Conservation (phyloP, 1,140 invertebrate genomes). For the Drosophila hydei region DNA sequence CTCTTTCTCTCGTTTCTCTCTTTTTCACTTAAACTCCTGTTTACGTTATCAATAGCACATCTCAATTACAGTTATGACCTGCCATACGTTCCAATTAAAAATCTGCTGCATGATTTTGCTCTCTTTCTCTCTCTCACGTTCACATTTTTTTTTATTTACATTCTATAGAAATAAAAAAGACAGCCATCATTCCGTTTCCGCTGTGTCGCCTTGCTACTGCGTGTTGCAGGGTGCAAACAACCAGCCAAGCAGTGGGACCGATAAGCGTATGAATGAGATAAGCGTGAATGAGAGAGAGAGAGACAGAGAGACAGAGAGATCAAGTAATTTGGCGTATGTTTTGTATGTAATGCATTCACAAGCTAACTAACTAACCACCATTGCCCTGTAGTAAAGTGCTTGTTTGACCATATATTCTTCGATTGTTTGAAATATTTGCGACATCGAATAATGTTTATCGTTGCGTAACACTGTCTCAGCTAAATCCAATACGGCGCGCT, state of each 20-base stretch:
- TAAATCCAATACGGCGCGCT: conserved; percentile 87
- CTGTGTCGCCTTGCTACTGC: neutral
- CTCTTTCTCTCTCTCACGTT: neutral
- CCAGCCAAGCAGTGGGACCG: neutral
- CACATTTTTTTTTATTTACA: neutral
- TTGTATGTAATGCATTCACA: neutral
- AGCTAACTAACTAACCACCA: conserved; percentile 85
- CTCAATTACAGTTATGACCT: conserved; percentile 16
- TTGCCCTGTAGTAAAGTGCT: conserved; percentile 86
- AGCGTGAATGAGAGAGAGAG: neutral
- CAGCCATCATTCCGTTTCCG: conserved; percentile 20
- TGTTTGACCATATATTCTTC: conserved; percentile 83
- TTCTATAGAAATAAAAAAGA: neutral
- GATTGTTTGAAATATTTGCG: conserved; percentile 69
- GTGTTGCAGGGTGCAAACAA: conserved; percentile 15
- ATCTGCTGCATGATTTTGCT: neutral
- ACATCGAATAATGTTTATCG: conserved; percentile 73
- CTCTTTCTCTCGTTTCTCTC: neutral
- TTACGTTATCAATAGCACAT: conserved; percentile 14
- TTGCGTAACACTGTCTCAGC: conserved; percentile 86
- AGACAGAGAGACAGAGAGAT: neutral
- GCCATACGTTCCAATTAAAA: conserved; percentile 15
- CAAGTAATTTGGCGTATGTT: neutral
- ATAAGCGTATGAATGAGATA: conserved; percentile 24
- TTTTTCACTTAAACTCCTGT: neutral